Evolutionary conservation across 2,113 vertebrate genomes (phyloP).

Genomic region (Galbula dea): DNA sequence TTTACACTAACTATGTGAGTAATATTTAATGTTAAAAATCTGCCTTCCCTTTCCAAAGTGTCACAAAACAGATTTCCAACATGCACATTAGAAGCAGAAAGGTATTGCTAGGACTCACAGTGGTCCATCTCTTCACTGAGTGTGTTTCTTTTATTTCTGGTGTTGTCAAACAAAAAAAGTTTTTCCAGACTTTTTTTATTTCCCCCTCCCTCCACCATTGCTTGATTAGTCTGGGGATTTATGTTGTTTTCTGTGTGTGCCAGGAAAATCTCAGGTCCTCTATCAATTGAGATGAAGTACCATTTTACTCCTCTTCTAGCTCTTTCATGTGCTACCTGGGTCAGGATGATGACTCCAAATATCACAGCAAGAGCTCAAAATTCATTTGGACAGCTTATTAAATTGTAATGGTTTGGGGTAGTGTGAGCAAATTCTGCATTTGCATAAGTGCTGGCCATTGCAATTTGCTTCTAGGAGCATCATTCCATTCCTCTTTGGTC

Average conservation of each 20-base stretch:
- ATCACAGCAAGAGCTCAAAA: background rate
- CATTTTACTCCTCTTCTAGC: background rate
- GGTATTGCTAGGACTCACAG: background rate
- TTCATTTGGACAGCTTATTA: background rate
- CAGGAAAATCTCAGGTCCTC: background rate
- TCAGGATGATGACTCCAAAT: background rate
- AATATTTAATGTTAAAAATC: background rate
- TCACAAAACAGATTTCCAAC: background rate
- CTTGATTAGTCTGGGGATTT: background rate
- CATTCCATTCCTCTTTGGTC: background rate
- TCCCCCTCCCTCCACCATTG: background rate
- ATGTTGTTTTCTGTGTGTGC: background rate
- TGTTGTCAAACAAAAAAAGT: background rate
- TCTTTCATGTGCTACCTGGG: background rate
- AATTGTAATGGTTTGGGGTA: background rate
- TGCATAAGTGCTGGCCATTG: background rate
- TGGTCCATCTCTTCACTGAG: background rate
- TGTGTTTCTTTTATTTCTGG: background rate
- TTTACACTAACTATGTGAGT: background rate
- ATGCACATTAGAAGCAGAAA: background rate
- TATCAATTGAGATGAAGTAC: background rate
- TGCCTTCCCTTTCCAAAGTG: background rate
- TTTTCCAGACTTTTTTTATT: background rate
- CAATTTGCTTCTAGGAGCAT: background rate
- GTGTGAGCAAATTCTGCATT: background rate